Evolutionary conservation across 2,888 invertebrate species (phyloP), one percentile per base, ranked within the genome.

Genomic region (Yponomeuta sedellus): DNA sequence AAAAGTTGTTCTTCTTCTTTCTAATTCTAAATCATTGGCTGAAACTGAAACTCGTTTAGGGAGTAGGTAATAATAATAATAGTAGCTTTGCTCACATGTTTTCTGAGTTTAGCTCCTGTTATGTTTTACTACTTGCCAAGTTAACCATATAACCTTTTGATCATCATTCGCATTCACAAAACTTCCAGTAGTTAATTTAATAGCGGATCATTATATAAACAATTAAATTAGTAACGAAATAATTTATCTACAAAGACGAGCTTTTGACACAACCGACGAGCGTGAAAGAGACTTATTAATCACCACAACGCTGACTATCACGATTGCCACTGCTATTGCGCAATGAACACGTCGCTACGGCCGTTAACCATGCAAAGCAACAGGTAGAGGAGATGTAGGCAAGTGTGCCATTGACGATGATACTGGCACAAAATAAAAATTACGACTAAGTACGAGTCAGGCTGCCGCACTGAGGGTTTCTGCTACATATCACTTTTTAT

Each of bases 131-230:
- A 34, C 34, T 34, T 34, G 34, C 34, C 34, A 34, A 34, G 34
- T 34, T 34, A 34, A 52, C 16, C 12, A 52, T 16, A 52, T 12
- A 12, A 16, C 12, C 44, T 52, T 12, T 52, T 3, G 44, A 12
- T 52, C 16, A 2, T 10, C 10, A 44, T 44, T 12, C 10, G 44
- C 12, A 44, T 52, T 12, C 34, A 34, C 10, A 34, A 34, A 34
- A 34, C 34, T 52, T 52, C 44, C 44, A 52, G 16, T 52, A 52
- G 44, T 52, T 52, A 52, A 52, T 52, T 52, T 52, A 52, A 52
- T 52, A 52, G 16, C 44, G 44, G 12, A 16, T 52, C 12, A 52
- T 52, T 52, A 52, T 2, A 16, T 16, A 52, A 0, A 52, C 44
- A 52, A 52, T 52, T 52, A 52, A 12, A 52, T 16, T 16, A 52